A percentile compares a stretch with the other conserved stretches of the same genome.
Conservation (phyloP, 2,888 invertebrate genomes). For the Oscheius myriophilus region DNA sequence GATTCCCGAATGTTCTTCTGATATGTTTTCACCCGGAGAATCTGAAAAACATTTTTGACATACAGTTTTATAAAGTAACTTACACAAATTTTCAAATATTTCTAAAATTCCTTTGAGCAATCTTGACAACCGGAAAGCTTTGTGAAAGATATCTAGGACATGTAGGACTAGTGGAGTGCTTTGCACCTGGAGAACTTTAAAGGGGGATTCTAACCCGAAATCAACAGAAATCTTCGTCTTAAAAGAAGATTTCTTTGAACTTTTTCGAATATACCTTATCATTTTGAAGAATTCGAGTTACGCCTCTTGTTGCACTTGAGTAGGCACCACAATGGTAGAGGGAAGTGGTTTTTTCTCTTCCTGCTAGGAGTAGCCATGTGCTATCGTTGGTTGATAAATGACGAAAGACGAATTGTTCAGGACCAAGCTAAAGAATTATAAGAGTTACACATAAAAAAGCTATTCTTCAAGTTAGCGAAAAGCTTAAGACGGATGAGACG, state of each 20-base stretch:
- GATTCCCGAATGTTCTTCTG: too few species aligned
- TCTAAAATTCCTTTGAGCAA: conserved; percentile 2
- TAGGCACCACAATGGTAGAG: background rate
- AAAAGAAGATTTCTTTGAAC: background rate
- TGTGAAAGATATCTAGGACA: background rate
- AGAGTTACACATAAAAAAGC: background rate
- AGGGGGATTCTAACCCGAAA: too few species aligned
- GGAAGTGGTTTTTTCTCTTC: conserved; percentile 13
- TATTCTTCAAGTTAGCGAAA: background rate
- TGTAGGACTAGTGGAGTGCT: too few species aligned
- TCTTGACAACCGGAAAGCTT: background rate
- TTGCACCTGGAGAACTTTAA: too few species aligned
- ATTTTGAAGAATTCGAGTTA: conserved; percentile 8
- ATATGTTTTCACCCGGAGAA: too few species aligned
- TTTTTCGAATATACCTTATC: conserved; percentile 3
- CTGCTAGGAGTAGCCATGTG: conserved; percentile 9
- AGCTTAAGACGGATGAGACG: background rate
- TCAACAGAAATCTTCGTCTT: background rate
- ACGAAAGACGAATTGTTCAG: conserved; percentile 19
- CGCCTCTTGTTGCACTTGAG: background rate
- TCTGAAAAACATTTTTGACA: too few species aligned
- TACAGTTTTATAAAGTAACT: background rate
- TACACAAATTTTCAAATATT: background rate
- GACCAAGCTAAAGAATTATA: conserved; percentile 7
- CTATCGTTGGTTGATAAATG: conserved; percentile 2